Percentiles rank a stretch among this genome's conserved stretches.
Conservation (phyloP, 2,888 invertebrate genomes). For the Automeris io region DNA sequence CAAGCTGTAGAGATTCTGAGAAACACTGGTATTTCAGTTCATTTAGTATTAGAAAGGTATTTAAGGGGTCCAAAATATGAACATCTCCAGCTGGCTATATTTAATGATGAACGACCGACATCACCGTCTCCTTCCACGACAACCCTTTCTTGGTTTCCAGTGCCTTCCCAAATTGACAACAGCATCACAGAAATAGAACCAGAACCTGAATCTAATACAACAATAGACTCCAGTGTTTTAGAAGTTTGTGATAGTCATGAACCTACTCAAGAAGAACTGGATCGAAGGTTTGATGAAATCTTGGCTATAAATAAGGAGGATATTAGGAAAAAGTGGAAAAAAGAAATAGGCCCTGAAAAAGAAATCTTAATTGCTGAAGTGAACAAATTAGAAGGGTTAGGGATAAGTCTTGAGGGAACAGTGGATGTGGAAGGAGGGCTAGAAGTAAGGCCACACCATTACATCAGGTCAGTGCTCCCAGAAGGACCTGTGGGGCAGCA, state of each 20-base stretch:
- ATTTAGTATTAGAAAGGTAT: constrained; percentile 93
- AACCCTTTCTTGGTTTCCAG: constrained; percentile 89
- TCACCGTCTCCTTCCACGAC: constrained; percentile 87
- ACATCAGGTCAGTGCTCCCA: constrained; percentile 95
- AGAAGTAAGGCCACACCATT: constrained; percentile 98
- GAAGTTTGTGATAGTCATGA: constrained; percentile 72
- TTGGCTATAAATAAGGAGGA: constrained; percentile 76
- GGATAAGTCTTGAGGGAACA: constrained; percentile 98
- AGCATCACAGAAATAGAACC: constrained; percentile 82
- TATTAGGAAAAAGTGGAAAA: constrained; percentile 87
- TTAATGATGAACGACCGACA: constrained; percentile 74
- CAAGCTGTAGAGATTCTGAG: constrained; percentile 96
- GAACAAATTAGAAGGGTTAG: constrained; percentile 94
- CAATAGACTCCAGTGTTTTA: constrained; percentile 85
- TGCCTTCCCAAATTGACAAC: constrained; percentile 81
- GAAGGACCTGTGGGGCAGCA: constrained; percentile 98
- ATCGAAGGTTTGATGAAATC: constrained; percentile 74
- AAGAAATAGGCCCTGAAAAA: constrained; percentile 87
- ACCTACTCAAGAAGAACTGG: constrained; percentile 70
- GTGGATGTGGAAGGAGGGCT: constrained; percentile 98
- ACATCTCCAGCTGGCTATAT: constrained; percentile 91
- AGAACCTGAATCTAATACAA: constrained; percentile 88
- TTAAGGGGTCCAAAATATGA: constrained; percentile 95
- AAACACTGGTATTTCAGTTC: constrained; percentile 94
- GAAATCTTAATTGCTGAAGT: constrained; percentile 95